Base-by-base conservation (phyloP, 2,113 vertebrate species). In the Corythaeola cristata region DNA sequence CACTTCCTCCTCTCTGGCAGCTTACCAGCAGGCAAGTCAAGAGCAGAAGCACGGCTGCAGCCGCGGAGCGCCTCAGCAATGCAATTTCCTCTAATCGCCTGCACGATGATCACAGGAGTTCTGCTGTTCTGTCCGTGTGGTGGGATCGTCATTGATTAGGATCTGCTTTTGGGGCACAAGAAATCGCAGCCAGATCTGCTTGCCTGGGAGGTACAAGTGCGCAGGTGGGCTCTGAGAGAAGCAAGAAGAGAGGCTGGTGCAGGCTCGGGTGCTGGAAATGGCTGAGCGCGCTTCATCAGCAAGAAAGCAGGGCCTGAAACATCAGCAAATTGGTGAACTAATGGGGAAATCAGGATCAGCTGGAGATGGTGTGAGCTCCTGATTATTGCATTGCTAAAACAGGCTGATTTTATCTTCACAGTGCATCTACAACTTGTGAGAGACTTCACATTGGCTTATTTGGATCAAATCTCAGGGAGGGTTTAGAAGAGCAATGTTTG, bases 1-100 rank as follows among this genome's bases (percentile, higher is more conserved):
- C 78, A 4, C 79, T 96, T 97, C 95, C 91, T 93, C 91, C 85
- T 97, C 71, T 16, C 97, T 98, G 98, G 98, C 97, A 97, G 96
- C 59, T 63, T 93, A 97, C 97, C 98, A 97, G 96, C 93, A 96
- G 68, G 71, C 97, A 85, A 96, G 96, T 80, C 97, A 83, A 94
- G 96, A 98, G 94, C 96, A 96, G 85, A 92, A 68, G 77, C 68
- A 23, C 10, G 56, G 83, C 73, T 66, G 84, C 91, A 79, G 93
- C 95, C 27, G 8, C 20, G 0, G 41, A 77, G 75, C 9, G 49
- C 76, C 89, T 79, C 62, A 33, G 92, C 80, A 15, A 37, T 37
- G 75, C 91, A 67, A 47, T 93, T 96, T 80, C 86, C 84, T 92
- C 77, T 82, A 58, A 72, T 88, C 94, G 45, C 90, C 76, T 45